These are phyloP conservation scores for Alouatta palliata DNA, from an alignment of 2,113 vertebrate species.

Conservation along the genomic window DNA sequence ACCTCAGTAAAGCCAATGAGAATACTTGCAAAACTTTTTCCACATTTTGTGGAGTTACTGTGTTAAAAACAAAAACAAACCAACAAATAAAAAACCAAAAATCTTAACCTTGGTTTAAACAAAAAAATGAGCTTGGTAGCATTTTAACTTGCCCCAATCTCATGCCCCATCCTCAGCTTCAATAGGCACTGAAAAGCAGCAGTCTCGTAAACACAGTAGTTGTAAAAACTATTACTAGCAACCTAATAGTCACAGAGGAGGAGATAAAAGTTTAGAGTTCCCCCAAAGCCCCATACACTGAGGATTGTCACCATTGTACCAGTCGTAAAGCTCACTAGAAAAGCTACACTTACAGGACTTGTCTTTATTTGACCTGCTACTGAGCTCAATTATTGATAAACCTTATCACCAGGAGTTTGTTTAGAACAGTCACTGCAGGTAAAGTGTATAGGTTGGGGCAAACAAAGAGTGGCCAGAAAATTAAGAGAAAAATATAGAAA, in stretches of 20 bases:
- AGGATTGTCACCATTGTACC: background rate
- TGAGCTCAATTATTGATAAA: background rate
- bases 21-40: background rate
- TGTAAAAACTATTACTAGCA: background rate
- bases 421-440: background rate
- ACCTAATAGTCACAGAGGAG: background rate
- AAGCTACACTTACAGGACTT: background rate
- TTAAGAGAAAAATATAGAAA: background rate
- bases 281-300: background rate
- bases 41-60: background rate
- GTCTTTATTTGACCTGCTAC: background rate
- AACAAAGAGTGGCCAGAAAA: background rate
- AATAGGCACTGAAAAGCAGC: background rate
- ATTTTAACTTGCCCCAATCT: background rate
- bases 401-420: background rate
- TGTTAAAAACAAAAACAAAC: background rate
- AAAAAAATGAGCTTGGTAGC: background rate
- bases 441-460: background rate
- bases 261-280: background rate
- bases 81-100: background rate
- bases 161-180: background rate
- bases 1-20: background rate
- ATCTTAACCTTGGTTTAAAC: background rate
- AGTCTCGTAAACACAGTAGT: background rate
- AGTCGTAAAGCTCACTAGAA: background rate